These are phyloP conservation scores for Ariopsis seemanni DNA, from an alignment of 2,113 vertebrate genomes.

Conservation along the genomic window DNA sequence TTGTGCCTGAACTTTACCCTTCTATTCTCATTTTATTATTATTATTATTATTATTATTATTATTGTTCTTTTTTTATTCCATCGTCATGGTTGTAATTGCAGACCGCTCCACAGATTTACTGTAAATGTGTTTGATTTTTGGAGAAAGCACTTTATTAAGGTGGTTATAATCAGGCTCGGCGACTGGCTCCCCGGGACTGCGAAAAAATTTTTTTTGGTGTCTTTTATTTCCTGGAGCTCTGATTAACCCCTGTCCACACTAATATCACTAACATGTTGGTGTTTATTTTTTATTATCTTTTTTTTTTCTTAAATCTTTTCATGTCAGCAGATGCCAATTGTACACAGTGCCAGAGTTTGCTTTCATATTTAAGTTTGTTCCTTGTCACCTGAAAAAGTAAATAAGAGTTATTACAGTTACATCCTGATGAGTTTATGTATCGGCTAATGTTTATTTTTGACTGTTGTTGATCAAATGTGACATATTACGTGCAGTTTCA, in stretches of 20 bases:
- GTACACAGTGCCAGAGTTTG: slow-evolving; percentile 63
- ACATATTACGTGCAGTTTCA: background rate
- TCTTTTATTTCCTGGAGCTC: slow-evolving; percentile 43
- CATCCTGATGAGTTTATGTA: background rate
- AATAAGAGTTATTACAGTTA: slow-evolving; percentile 17
- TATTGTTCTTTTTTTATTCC: slow-evolving; percentile 52
- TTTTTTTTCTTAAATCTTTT: slow-evolving; percentile 34
- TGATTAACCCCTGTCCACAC: slow-evolving; percentile 54
- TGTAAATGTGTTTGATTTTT: slow-evolving; percentile 30
- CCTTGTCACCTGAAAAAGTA: slow-evolving; percentile 23
- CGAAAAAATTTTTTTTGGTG: slow-evolving; percentile 13
- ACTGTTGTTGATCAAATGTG: background rate
- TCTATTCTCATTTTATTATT: slow-evolving; percentile 52
- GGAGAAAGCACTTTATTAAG: slow-evolving; percentile 81
- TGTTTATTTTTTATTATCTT: slow-evolving; percentile 46
- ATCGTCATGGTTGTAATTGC: slow-evolving; percentile 13
- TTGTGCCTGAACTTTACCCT: slow-evolving; percentile 66
- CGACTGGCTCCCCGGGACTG: slow-evolving; percentile 58
- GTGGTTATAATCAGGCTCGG: slow-evolving; percentile 69
- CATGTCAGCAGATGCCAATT: slow-evolving; percentile 64
- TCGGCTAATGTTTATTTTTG: background rate
- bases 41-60: slow-evolving; percentile 56
- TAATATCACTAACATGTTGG: slow-evolving; percentile 62
- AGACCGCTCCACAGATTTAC: background rate
- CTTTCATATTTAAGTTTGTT: slow-evolving; percentile 59